A percentile compares a stretch with the other conserved stretches of the same genome.
phyloP scores from a whole-genome alignment of 37 sponge, comb jelly and placozoan genomes.

The Corticium candelabrum region DNA sequence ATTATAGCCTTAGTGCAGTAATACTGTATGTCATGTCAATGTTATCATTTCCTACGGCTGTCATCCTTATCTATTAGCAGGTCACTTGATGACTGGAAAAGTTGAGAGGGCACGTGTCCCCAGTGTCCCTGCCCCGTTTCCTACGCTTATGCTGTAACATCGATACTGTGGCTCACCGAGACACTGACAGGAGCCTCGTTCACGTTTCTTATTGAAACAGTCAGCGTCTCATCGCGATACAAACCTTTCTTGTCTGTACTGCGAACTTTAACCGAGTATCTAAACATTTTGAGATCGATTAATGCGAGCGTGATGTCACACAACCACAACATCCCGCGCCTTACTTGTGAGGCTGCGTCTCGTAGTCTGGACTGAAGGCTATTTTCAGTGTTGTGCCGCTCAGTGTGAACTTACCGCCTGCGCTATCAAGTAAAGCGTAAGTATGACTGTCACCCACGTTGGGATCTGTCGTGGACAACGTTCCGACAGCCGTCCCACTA shows the following conservation, averaged over 20 bases:
- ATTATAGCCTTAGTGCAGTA: too few species aligned
- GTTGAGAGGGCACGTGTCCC: too few species aligned
- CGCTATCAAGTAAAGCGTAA: background rate
- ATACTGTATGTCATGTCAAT: too few species aligned
- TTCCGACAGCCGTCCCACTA: background rate
- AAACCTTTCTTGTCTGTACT: too few species aligned
- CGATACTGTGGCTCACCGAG: too few species aligned
- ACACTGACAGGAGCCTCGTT: too few species aligned
- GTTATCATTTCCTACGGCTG: too few species aligned
- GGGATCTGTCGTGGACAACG: slow-evolving; percentile 5
- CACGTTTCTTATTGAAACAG: background rate
- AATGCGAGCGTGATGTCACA: background rate
- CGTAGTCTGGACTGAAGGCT: background rate
- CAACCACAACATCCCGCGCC: too few species aligned
- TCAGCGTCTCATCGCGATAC: background rate
- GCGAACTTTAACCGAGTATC: background rate
- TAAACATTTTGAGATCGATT: background rate
- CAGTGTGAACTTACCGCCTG: background rate
- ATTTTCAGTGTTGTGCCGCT: background rate
- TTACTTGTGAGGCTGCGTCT: slow-evolving; percentile 6
- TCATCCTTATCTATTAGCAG: too few species aligned
- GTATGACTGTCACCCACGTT: background rate
- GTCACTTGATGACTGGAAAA: too few species aligned
- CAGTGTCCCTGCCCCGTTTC: too few species aligned
- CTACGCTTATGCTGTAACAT: too few species aligned